Percentiles rank a stretch among this genome's conserved stretches.
phyloP scores from a whole-genome alignment of 2,113 vertebrate species.

The Oxyura jamaicensis region DNA sequence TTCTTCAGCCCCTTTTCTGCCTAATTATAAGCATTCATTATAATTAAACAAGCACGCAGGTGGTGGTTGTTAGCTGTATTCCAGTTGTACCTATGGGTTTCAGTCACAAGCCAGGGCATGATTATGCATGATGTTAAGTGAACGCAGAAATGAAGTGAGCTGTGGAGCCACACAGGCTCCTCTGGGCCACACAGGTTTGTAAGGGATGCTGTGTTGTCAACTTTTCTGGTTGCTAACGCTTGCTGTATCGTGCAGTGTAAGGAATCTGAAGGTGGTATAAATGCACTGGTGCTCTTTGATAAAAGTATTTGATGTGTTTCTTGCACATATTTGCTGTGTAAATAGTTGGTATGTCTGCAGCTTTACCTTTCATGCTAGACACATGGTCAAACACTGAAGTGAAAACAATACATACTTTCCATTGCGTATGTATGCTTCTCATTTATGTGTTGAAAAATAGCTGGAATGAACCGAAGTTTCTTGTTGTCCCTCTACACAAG shows the following conservation, averaged over 20 bases:
- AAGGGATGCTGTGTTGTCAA: neutral
- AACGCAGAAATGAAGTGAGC: neutral
- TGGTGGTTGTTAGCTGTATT: neutral
- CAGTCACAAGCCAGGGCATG: neutral
- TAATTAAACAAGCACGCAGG: neutral
- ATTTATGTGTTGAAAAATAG: neutral
- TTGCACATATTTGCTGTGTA: neutral
- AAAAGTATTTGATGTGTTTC: neutral
- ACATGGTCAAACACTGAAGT: fast-evolving
- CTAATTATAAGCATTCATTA: neutral
- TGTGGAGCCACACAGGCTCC: neutral
- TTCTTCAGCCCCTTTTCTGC: neutral
- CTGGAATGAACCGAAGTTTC: neutral
- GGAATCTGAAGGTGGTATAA: neutral
- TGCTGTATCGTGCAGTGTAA: neutral
- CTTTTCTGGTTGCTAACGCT: neutral
- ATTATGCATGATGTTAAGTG: neutral
- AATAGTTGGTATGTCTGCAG: neutral
- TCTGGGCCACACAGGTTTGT: neutral
- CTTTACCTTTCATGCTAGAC: neutral
- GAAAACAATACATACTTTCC: neutral
- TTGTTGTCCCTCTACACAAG: neutral
- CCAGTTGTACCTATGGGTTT: neutral
- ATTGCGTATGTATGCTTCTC: neutral
- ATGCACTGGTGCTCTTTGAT: neutral